Conservation (phyloP, 2,888 invertebrate genomes). For the Linyphia triangularis region DNA sequence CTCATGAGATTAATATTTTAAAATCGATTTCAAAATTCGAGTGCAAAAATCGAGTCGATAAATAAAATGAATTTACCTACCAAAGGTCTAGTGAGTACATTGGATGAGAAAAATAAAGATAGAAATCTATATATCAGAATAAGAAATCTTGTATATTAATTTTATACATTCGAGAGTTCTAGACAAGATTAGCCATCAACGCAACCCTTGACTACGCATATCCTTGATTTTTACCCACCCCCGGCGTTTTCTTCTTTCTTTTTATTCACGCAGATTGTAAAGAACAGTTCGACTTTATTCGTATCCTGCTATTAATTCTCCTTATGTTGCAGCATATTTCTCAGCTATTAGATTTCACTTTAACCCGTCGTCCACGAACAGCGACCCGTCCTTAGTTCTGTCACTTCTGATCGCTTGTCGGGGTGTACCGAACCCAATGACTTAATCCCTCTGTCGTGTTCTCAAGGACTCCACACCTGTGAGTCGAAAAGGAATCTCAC, state of each 20-base stretch:
- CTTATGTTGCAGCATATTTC: constrained; percentile 4
- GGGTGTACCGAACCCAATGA: constrained; percentile 16
- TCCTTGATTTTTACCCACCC: neutral
- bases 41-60: too few species aligned
- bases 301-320: constrained; percentile 47
- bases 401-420: constrained; percentile 13
- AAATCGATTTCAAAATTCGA: too few species aligned
- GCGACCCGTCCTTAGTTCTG: constrained; percentile 12
- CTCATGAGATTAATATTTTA: too few species aligned
- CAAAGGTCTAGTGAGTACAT: too few species aligned
- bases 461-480: neutral
- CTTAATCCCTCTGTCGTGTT: constrained; percentile 6
- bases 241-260: neutral
- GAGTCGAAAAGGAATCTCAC: neutral
- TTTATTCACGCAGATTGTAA: constrained; percentile 7
- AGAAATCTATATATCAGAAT: too few species aligned
- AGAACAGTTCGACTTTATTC: neutral
- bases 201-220: neutral
- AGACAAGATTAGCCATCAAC: too few species aligned
- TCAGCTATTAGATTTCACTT: constrained; percentile 19
- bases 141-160: too few species aligned
- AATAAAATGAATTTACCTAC: too few species aligned
- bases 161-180: too few species aligned
- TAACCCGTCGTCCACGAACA: neutral
- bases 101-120: too few species aligned